Base-by-base conservation (phyloP, 2,113 vertebrate genomes). In the Lonchura striata region DNA sequence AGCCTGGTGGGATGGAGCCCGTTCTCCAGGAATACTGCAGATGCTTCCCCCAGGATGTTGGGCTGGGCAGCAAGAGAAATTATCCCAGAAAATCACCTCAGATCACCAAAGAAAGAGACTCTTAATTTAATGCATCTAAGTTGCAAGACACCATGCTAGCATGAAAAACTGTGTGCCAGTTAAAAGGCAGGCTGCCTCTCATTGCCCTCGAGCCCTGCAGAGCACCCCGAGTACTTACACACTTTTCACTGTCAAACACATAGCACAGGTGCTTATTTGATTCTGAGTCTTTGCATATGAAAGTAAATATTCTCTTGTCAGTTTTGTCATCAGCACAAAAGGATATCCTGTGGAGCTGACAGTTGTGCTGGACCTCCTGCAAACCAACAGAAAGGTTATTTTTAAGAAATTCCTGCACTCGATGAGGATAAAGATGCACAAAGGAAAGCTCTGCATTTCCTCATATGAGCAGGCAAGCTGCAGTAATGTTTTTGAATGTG, bases 251-350 rank as follows among this genome's bases (percentile, higher is more conserved):
- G 98, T 99, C 99, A 98, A 99, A 99, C 83, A 99, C 99, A 49
- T 98, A 99, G 97, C 99, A 99, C 94, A 99, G 98, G 83, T 99
- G 99, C 96, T 99, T 99, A 95, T 99, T 99, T 66, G 99, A 99
- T 88, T 99, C 99, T 0, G 99, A 99, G 97, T 99, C 99, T 98
- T 99, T 99, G 98, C 99, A 99, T 98, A 99, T 99, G 96, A 99
- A 99, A 49, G 99, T 99, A 87, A 99, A 99, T 98, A 99, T 99
- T 95, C 99, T 98, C 97, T 99, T 99, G 97, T 99, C 99, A 2
- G 99, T 99, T 98, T 99, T 99, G 97, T 99, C 99, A 91, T 99
- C 99, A 28, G 99, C 99, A 91, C 99, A 99, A 97, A 99, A 99
- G 24, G 99, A 99, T 98, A 99, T 99, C 97, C 99, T 97, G 64